Evolutionary conservation across 2,888 invertebrate genomes (phyloP).

Genomic region (Sphecodes monilicornis): DNA sequence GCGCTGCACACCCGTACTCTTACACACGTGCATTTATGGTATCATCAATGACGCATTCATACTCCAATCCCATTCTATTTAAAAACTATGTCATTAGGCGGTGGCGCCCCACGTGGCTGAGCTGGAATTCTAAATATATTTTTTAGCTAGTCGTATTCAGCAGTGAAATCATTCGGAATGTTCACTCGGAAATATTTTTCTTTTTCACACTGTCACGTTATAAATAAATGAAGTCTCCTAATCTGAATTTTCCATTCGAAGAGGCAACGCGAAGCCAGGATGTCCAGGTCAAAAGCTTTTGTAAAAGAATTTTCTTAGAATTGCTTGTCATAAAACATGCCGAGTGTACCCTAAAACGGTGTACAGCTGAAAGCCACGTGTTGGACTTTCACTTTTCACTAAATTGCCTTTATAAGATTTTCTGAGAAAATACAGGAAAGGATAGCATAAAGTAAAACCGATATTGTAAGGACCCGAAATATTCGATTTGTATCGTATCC

Average conservation of each 20-base stretch:
- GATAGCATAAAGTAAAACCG: background rate
- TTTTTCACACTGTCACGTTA: background rate
- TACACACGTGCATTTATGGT: slow-evolving; percentile 43
- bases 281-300: background rate
- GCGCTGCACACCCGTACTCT: slow-evolving; percentile 12
- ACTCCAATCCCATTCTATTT: slow-evolving; percentile 54
- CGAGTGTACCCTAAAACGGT: background rate
- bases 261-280: background rate
- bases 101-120: slow-evolving; percentile 29
- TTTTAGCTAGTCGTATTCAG: background rate
- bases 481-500: too few relatives aligned
- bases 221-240: background rate
- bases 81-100: slow-evolving; percentile 33
- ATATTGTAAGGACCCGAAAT: background rate
- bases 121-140: background rate
- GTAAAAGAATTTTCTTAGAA: background rate
- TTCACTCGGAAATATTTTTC: too few relatives aligned
- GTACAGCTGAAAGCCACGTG: background rate
- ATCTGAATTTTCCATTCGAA: background rate
- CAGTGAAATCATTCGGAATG: background rate
- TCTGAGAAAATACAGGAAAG: too few relatives aligned
- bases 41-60: slow-evolving; percentile 56
- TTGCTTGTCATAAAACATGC: background rate
- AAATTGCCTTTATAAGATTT: too few relatives aligned
- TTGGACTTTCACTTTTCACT: background rate